Evolutionary conservation across 2,797 vertebrate species (phyloP).

Genomic region (Coregonus suidteri): DNA sequence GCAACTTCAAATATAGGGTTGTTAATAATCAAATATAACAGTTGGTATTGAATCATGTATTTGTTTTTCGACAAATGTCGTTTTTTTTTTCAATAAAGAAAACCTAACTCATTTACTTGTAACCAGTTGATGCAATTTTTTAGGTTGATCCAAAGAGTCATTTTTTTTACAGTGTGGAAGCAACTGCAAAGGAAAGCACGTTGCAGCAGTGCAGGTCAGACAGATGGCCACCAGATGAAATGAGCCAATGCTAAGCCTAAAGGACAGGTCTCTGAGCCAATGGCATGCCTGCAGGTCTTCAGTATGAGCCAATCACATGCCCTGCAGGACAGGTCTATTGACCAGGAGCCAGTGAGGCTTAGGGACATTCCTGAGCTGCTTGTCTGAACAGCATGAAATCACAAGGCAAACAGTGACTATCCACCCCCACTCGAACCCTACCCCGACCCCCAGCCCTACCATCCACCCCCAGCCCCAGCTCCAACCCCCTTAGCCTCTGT

Average conservation of each 20-base stretch:
- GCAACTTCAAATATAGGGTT: too few relatives aligned
- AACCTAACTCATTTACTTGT: too few relatives aligned
- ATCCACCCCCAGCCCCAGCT: background rate
- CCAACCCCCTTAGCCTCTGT: conserved; percentile 41
- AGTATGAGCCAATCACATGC: conserved; percentile 52
- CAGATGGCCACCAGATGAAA: background rate
- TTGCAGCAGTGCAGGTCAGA: background rate
- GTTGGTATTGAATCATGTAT: too few relatives aligned
- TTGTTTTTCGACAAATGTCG: too few relatives aligned
- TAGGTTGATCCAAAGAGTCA: too few relatives aligned
- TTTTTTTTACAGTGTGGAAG: background rate
- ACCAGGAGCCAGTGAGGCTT: conserved; percentile 65
- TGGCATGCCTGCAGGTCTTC: background rate
- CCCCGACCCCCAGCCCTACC: background rate
- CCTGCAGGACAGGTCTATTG: conserved; percentile 55
- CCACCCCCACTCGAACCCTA: conserved; percentile 36
- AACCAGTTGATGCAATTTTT: too few relatives aligned
- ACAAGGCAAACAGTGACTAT: conserved; percentile 68
- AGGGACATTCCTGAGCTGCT: conserved; percentile 73
- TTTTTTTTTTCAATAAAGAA: too few relatives aligned
- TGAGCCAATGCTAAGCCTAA: background rate
- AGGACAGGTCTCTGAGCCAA: background rate
- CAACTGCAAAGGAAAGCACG: conserved; percentile 1
- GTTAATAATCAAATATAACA: too few relatives aligned
- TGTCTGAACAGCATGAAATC: conserved; percentile 71